Evolutionary conservation across 1,140 invertebrate species (phyloP), one percentile per base, ranked within the genome.

Genomic region (Halesus radiatus): DNA sequence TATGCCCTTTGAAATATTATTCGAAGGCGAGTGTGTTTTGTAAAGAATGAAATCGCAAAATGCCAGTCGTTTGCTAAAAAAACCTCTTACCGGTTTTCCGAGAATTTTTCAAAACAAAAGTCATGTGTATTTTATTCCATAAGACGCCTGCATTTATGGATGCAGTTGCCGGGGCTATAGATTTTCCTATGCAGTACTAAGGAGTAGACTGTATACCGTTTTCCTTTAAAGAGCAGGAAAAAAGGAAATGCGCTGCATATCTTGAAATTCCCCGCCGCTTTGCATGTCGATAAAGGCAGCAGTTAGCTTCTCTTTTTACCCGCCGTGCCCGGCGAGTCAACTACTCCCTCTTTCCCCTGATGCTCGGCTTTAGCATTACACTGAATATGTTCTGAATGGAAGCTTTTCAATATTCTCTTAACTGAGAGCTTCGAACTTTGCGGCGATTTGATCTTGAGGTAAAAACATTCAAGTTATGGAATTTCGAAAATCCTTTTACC

Each of bases 201-300:
- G 62, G 52, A 70, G 23, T 20, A 78, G 76, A 74, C 68, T 60
- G 32, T 68, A 78, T 75, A 76, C 66, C 53, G 54, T 77, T 58
- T 45, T 77, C 73, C 56, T 54, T 53, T 53, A 75, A 78, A 58
- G 58, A 13, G 22, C 15, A 37, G 75, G 16, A 58, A 60, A 70
- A 80, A 74, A 74, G 13, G 13, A 54, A 54, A 74, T 23, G 26
- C 60, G 13, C 22, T 22, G 81, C 79, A 83, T 80, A 83, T 80
- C 79, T 83, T 83, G 32, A 70, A 80, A 83, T 83, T 83, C 79
- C 58, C 78, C 50, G 78, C 66, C 81, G 76, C 72, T 79, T 83
- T 83, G 81, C 81, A 83, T 83, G 81, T 83, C 81, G 79, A 83
- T 83, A 79, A 76, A 83, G 52, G 75, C 79, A 37, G 60, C 72